Evolutionary conservation across 2,888 invertebrate genomes (phyloP).

Genomic region (Andricus curvator): DNA sequence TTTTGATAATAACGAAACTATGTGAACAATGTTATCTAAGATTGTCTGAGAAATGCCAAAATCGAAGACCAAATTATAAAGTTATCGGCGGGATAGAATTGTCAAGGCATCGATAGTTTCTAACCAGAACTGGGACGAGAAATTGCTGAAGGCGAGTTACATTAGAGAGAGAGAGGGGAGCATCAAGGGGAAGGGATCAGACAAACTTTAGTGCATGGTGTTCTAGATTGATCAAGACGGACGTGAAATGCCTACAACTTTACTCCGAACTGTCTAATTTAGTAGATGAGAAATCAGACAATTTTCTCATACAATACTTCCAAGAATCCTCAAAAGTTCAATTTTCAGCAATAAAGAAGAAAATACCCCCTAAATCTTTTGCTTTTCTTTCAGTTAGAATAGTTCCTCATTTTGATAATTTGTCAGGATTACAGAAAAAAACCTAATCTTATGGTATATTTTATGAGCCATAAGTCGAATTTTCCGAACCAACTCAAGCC

Average conservation of each 20-base stretch:
- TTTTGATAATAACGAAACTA: not conserved
- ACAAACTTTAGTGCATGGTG: not conserved
- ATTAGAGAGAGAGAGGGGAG: not conserved
- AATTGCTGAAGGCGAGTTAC: constrained; percentile 19
- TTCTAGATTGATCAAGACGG: not conserved
- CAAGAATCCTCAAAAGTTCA: not conserved
- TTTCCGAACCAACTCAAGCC: too few relatives aligned
- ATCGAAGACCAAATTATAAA: constrained; percentile 2
- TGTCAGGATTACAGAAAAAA: too few relatives aligned
- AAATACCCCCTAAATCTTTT: not conserved
- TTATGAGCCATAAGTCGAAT: too few relatives aligned
- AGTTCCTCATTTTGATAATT: too few relatives aligned
- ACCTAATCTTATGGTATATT: too few relatives aligned
- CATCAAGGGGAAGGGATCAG: not conserved
- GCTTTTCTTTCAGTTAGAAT: too few relatives aligned
- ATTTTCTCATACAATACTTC: too few relatives aligned
- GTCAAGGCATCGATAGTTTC: constrained; percentile 19
- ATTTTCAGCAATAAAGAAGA: not conserved
- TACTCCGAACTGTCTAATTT: not conserved
- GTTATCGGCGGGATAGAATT: not conserved
- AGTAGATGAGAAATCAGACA: too few relatives aligned
- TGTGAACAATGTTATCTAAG: not conserved
- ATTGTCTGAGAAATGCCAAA: constrained; percentile 1
- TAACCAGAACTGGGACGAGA: constrained; percentile 32
- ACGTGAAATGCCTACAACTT: not conserved